phyloP scores from a whole-genome alignment of 2,888 invertebrate genomes.

The Spisula subtruncata region DNA sequence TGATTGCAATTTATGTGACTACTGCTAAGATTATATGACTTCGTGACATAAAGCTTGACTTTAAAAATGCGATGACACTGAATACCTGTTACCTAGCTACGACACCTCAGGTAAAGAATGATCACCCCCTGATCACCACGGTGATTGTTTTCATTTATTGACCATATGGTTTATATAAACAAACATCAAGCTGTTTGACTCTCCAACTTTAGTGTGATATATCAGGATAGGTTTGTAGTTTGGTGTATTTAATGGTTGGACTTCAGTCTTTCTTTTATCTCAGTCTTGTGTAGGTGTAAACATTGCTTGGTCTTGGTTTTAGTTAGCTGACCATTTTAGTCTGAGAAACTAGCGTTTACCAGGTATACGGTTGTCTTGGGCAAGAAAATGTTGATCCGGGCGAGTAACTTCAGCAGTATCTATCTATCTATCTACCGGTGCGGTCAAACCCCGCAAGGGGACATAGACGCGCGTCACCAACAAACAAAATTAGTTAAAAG shows the following conservation, averaged over 20 bases:
- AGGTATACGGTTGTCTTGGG: no score
- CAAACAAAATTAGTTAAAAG: no score
- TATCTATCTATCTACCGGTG: no score
- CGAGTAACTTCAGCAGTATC: no score
- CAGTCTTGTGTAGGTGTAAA: neutral
- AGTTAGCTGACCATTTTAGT: neutral
- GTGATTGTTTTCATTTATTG: slow-evolving; percentile 10
- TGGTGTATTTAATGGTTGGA: neutral
- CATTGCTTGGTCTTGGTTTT: neutral
- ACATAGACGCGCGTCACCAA: no score
- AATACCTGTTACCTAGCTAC: slow-evolving; percentile 16
- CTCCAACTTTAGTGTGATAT: neutral
- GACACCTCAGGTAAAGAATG: neutral
- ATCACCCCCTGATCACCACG: neutral
- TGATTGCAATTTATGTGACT: slow-evolving; percentile 19
- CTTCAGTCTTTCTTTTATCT: neutral
- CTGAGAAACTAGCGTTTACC: no score
- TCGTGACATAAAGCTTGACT: neutral
- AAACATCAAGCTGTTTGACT: neutral
- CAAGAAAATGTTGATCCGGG: no score
- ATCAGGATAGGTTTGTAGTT: neutral
- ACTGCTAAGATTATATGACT: neutral
- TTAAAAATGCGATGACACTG: neutral
- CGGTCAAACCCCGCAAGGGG: no score
- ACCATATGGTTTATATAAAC: slow-evolving; percentile 11